phyloP scores from a whole-genome alignment of 2,113 vertebrate species.

The Alexandromys fortis region DNA sequence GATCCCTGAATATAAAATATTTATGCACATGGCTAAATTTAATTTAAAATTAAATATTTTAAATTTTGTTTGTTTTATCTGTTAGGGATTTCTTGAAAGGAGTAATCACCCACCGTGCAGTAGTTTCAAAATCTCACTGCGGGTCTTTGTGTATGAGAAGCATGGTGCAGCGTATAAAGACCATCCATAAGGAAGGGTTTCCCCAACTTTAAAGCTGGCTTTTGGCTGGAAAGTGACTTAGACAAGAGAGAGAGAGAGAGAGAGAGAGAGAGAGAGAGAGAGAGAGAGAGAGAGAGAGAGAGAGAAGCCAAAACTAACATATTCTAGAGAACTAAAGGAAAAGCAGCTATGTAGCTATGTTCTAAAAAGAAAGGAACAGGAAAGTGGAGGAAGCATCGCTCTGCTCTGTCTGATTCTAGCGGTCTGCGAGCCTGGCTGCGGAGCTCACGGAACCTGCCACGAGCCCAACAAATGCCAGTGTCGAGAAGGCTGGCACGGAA shows the following conservation, averaged over 20 bases:
- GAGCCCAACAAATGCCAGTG: constrained; percentile 93
- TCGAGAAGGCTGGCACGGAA: constrained; percentile 92
- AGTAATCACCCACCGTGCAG: not conserved
- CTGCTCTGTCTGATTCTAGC: constrained; percentile 82
- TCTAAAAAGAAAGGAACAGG: not conserved
- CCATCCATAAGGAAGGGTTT: not conserved
- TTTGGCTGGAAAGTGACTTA: constrained; percentile 43
- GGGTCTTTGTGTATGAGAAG: not conserved
- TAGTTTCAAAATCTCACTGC: not conserved
- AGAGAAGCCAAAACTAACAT: constrained; percentile 17
- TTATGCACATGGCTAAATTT: not conserved
- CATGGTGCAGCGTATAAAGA: not conserved
- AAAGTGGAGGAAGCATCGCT: not conserved
- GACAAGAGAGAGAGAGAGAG: not conserved
- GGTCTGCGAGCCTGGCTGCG: constrained; percentile 92
- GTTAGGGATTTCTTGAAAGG: constrained; percentile 28
- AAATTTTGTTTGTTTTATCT: not conserved
- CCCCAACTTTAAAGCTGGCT: not conserved
- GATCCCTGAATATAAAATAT: not conserved
- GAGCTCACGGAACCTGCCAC: constrained; percentile 88
- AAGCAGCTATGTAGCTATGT: not conserved
- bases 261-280: no score
- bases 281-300: no score
- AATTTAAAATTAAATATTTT: no score
- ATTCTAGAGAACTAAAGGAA: constrained; percentile 13